Percentiles rank a stretch among this genome's conserved stretches.
Evolutionary conservation across 2,113 vertebrate species (phyloP).

Genomic region (Columbina picui): DNA sequence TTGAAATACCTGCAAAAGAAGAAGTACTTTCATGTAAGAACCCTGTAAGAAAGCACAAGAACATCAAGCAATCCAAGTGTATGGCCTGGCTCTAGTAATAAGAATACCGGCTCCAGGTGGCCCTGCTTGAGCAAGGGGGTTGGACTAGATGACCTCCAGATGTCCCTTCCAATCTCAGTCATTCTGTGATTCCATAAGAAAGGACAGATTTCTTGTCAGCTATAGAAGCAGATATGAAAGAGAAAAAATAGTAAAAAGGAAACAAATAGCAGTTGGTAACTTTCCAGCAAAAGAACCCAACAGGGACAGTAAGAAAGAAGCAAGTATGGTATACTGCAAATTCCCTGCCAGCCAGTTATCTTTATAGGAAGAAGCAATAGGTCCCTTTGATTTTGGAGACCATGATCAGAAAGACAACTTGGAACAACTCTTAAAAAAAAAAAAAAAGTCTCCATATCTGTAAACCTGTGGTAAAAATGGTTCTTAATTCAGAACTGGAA

Average conservation of each 20-base stretch:
- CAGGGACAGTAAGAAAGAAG: background rate
- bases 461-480: background rate
- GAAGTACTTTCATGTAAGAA: background rate
- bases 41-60: background rate
- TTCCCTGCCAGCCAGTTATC: background rate
- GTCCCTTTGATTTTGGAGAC: background rate
- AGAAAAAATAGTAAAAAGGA: background rate
- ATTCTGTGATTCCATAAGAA: background rate
- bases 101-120: background rate
- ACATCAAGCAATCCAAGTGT: background rate
- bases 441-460: background rate
- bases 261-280: background rate
- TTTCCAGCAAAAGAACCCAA: background rate
- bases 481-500: background rate
- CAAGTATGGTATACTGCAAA: background rate
- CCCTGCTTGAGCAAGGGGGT: background rate
- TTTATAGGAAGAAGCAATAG: background rate
- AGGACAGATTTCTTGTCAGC: background rate
- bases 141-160: background rate
- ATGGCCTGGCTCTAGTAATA: background rate
- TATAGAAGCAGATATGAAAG: background rate
- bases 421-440: background rate
- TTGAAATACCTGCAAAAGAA: conserved; percentile 79
- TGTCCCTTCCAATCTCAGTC: background rate
- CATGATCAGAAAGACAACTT: background rate